Conservation (phyloP, 2,797 vertebrate species). For the Myotis findleyi region DNA sequence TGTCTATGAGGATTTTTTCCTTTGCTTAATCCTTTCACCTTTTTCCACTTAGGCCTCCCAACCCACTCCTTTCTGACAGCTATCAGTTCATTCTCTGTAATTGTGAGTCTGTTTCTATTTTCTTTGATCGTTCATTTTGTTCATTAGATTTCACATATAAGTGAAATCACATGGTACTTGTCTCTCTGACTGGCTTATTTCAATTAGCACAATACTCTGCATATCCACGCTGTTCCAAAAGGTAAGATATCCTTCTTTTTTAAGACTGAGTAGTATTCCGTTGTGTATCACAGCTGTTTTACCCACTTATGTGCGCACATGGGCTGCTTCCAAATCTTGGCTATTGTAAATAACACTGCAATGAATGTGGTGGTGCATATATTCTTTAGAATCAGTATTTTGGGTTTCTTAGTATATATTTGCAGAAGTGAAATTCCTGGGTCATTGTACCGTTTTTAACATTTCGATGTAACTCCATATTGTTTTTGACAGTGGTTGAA, state of each 20-base stretch:
- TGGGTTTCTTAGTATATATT: background rate
- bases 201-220: background rate
- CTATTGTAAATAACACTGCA: background rate
- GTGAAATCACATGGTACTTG: background rate
- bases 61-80: background rate
- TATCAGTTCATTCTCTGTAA: background rate
- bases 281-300: background rate
- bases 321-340: background rate
- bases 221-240: background rate
- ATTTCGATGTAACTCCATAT: background rate
- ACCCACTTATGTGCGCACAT: background rate
- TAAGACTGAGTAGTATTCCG: background rate
- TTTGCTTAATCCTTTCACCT: background rate
- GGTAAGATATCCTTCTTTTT: background rate
- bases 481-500: background rate
- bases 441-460: background rate
- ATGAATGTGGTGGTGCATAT: background rate
- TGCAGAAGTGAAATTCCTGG: background rate
- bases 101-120: background rate
- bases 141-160: background rate
- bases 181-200: background rate
- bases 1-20: background rate
- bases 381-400: background rate
- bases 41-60: background rate
- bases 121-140: background rate